phyloP scores from a whole-genome alignment of 2,888 invertebrate species.

The Abrostola triplasia region DNA sequence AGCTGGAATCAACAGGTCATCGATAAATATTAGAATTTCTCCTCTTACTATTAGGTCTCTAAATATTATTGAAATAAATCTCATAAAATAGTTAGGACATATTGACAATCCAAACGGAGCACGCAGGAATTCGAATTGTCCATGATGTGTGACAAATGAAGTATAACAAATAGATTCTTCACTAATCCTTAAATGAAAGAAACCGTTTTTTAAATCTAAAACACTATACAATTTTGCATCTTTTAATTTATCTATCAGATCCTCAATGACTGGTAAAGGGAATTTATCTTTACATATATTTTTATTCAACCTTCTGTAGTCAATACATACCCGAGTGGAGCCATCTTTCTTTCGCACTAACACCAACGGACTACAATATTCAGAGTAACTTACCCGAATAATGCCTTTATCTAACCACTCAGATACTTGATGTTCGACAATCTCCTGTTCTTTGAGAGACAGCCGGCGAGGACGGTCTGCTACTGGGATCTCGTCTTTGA shows the following conservation, averaged over 20 bases:
- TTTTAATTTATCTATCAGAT: constrained; percentile 67
- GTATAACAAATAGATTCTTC: constrained; percentile 62
- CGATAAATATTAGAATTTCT: constrained; percentile 33
- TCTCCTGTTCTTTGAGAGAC: no score
- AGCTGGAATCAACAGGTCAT: constrained; percentile 33
- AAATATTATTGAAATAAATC: constrained; percentile 61
- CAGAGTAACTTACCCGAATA: no score
- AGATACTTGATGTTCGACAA: no score
- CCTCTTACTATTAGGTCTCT: constrained; percentile 45
- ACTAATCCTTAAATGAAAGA: constrained; percentile 66
- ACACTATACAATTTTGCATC: constrained; percentile 40
- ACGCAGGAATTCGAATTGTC: constrained; percentile 69
- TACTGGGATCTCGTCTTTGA: no score
- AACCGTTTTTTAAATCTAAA: constrained; percentile 65
- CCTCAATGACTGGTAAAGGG: constrained; percentile 54
- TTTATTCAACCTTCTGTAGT: no score
- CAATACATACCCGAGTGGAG: no score
- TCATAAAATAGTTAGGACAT: constrained; percentile 65
- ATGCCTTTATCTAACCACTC: no score
- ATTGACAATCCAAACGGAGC: constrained; percentile 73
- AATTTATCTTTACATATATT: no score
- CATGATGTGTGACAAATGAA: constrained; percentile 65
- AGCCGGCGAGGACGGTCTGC: no score
- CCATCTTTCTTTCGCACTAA: no score
- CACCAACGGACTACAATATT: no score